Conservation (phyloP, 2,113 vertebrate species). For the Glaucidium brasilianum region DNA sequence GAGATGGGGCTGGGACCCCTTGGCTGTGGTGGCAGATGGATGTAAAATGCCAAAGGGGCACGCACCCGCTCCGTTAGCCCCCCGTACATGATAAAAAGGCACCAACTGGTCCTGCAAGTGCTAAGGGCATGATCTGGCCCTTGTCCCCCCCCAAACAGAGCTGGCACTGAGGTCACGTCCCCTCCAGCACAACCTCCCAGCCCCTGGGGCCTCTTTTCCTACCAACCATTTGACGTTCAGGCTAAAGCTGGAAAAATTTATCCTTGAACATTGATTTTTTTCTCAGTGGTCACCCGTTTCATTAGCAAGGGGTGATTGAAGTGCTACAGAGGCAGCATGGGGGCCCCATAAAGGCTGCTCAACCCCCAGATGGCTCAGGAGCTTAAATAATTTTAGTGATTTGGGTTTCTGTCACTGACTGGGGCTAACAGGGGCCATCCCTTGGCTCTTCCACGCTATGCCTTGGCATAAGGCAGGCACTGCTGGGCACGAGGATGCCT, state of each 20-base stretch:
- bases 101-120: neutral
- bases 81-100: rapidly evolving
- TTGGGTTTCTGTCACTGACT: neutral
- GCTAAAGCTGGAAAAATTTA: neutral
- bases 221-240: neutral
- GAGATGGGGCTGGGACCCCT: neutral
- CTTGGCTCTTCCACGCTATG: neutral
- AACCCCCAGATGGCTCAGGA: neutral
- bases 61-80: rapidly evolving
- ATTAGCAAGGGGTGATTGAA: neutral
- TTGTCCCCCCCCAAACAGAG: neutral
- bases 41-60: neutral
- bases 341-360: neutral
- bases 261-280: neutral
- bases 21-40: rapidly evolving
- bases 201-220: neutral
- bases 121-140: neutral
- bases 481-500: neutral
- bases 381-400: neutral
- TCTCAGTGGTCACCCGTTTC: neutral
- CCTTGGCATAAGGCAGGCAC: rapidly evolving
- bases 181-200: neutral
- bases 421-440: neutral
- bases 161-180: no score
- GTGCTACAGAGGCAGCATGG: rapidly evolving